These are phyloP conservation scores for Syngnathoides biaculeatus DNA, from an alignment of 2,113 vertebrate species.

Conservation along the genomic window DNA sequence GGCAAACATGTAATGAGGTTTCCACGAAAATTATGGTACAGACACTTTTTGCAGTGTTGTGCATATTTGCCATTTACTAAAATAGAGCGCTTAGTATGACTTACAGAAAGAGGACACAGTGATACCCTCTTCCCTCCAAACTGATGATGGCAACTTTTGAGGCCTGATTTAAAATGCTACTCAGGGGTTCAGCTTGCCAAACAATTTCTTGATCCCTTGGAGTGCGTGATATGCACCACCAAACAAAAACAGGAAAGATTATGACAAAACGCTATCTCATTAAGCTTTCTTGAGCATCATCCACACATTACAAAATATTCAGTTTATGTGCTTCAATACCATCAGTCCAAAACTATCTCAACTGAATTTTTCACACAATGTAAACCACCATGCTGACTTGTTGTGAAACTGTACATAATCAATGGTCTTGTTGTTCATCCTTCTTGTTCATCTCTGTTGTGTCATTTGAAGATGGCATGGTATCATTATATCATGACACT, in stretches of 20 bases:
- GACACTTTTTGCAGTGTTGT: too few species aligned
- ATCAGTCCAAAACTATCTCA: neutral
- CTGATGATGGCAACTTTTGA: neutral
- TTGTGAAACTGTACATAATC: neutral
- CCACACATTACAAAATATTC: constrained; percentile 1
- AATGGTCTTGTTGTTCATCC: constrained; percentile 26
- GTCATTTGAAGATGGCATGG: neutral
- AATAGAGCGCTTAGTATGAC: neutral
- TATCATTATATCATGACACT: neutral
- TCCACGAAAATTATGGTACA: too few species aligned
- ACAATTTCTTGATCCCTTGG: constrained; percentile 7
- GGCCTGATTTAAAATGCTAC: constrained; percentile 4
- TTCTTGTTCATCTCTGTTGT: constrained; percentile 15
- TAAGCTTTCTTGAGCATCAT: neutral
- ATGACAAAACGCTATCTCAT: neutral
- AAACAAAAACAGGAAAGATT: constrained; percentile 2
- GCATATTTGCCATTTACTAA: too few species aligned
- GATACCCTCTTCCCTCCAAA: neutral
- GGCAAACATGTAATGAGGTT: too few species aligned
- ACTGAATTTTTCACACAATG: too few species aligned
- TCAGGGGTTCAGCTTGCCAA: constrained; percentile 7
- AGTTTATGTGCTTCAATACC: neutral
- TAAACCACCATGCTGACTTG: too few species aligned
- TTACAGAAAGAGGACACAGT: neutral
- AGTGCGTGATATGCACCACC: neutral